Percentiles rank a stretch among this genome's conserved stretches.
These are phyloP conservation scores for Gastrophysa polygoni DNA, from an alignment of 2,888 invertebrate genomes.

Conservation along the genomic window DNA sequence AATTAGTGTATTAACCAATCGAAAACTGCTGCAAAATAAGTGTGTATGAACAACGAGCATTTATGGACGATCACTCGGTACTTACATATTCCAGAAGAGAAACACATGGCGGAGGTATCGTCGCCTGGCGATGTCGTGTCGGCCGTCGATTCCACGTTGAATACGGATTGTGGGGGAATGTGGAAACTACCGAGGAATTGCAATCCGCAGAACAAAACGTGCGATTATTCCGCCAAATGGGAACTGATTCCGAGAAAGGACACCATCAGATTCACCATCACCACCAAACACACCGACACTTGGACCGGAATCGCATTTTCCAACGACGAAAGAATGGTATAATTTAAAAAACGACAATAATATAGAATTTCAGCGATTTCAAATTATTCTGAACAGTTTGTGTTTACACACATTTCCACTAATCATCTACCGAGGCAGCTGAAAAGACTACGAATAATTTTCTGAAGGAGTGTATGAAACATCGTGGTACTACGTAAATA, in stretches of 20 bases:
- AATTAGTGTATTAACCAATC: too few relatives aligned
- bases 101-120: slow-evolving; percentile 36
- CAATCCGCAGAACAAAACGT: slow-evolving; percentile 66
- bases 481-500: too few relatives aligned
- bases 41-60: too few relatives aligned
- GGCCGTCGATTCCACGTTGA: slow-evolving; percentile 50
- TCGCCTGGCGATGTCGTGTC: slow-evolving; percentile 41
- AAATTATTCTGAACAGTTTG: too few relatives aligned
- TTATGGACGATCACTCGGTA: neutral
- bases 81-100: slow-evolving; percentile 38
- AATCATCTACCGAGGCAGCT: too few relatives aligned
- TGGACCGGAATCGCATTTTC: slow-evolving; percentile 95
- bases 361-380: too few relatives aligned
- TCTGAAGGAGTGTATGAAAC: too few relatives aligned
- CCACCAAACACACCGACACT: slow-evolving; percentile 74
- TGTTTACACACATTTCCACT: too few relatives aligned
- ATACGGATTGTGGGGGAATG: slow-evolving; percentile 73
- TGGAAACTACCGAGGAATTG: slow-evolving; percentile 80
- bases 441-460: too few relatives aligned
- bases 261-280: slow-evolving; percentile 77
- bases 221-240: slow-evolving; percentile 84
- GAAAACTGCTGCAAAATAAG: too few relatives aligned
- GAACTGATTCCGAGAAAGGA: slow-evolving; percentile 74
- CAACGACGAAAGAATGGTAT: slow-evolving; percentile 81
- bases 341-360: slow-evolving; percentile 35